Evolutionary conservation across 2,888 invertebrate species (phyloP).

Genomic region (Lottia gigantea): DNA sequence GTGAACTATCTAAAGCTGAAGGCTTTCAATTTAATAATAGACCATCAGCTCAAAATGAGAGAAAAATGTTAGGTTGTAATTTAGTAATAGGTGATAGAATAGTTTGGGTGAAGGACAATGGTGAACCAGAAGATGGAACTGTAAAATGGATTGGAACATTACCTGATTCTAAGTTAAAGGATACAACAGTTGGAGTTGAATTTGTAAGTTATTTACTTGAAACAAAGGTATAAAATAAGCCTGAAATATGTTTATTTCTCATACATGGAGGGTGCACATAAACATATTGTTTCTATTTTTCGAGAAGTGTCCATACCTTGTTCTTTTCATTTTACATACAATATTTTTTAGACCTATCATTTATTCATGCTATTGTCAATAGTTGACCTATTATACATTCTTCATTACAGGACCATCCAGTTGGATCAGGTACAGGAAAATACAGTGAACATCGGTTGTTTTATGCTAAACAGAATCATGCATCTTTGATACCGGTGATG

Average conservation of each 20-base stretch:
- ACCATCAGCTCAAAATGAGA: not conserved
- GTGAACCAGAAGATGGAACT: slow-evolving; percentile 69
- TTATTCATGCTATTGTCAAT: not conserved
- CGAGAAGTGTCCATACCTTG: not conserved
- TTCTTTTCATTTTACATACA: not conserved
- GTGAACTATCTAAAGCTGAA: slow-evolving; percentile 23
- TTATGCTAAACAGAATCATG: slow-evolving; percentile 69
- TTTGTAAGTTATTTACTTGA: slow-evolving; percentile 68
- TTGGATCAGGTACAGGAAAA: slow-evolving; percentile 72
- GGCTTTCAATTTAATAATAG: slow-evolving; percentile 19
- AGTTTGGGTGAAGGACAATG: slow-evolving; percentile 71
- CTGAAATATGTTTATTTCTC: slow-evolving; percentile 7
- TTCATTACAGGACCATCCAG: slow-evolving; percentile 70
- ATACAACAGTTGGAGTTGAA: slow-evolving; percentile 72
- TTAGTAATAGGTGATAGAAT: slow-evolving; percentile 70
- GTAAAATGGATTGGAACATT: slow-evolving; percentile 72
- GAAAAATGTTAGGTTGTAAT: slow-evolving; percentile 11
- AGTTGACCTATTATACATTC: not conserved
- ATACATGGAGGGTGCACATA: not conserved
- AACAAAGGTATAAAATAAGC: too few species aligned
- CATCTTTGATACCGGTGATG: slow-evolving; percentile 70
- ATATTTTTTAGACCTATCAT: not conserved
- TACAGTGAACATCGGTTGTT: slow-evolving; percentile 71
- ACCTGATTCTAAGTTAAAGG: slow-evolving; percentile 67
- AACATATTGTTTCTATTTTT: not conserved